These are phyloP conservation scores for Leptodactylus fuscus DNA, from an alignment of 2,113 vertebrate genomes.

Conservation along the genomic window DNA sequence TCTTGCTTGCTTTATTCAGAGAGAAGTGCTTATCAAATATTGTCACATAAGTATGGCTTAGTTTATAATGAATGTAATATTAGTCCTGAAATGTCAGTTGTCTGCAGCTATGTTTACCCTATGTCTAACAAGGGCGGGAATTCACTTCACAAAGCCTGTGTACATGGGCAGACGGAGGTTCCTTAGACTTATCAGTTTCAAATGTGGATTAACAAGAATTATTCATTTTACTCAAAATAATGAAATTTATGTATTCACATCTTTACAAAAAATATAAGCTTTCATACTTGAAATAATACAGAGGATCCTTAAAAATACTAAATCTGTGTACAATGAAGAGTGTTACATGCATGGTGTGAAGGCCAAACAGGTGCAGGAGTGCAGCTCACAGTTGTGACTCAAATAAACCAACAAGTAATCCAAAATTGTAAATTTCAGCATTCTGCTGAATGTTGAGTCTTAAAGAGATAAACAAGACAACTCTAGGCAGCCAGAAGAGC, in stretches of 20 bases:
- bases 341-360: too few species aligned
- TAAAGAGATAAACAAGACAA: neutral
- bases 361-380: neutral
- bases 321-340: too few species aligned
- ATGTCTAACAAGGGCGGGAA: conserved; percentile 20
- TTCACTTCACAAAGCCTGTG: neutral
- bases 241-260: conserved; percentile 35
- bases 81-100: conserved; percentile 38
- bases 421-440: neutral
- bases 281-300: too few species aligned
- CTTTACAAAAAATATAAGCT: conserved; percentile 2
- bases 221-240: conserved; percentile 48
- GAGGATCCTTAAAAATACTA: too few species aligned
- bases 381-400: neutral
- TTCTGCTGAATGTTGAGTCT: neutral
- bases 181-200: neutral
- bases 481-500: neutral
- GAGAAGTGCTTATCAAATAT: conserved; percentile 18
- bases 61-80: conserved; percentile 27
- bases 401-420: neutral
- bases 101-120: conserved; percentile 39
- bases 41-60: conserved; percentile 25
- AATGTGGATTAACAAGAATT: conserved; percentile 55
- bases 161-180: neutral
- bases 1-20: neutral